phyloP scores from a whole-genome alignment of 2,113 vertebrate genomes.

The Platysternon megacephalum region DNA sequence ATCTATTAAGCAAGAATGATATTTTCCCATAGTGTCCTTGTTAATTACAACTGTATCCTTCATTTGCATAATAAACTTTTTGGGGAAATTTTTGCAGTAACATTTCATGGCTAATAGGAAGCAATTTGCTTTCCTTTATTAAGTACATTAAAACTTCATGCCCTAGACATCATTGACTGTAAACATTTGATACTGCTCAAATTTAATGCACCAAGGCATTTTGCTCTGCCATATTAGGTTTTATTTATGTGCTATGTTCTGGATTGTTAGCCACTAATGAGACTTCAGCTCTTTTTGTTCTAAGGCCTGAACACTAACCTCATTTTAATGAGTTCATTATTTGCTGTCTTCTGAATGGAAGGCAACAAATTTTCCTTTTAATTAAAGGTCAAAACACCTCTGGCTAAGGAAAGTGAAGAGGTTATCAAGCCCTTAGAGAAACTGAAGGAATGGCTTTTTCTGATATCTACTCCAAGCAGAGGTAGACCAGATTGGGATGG shows the following conservation, averaged over 20 bases:
- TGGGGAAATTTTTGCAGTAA: conserved; percentile 72
- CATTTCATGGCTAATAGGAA: conserved; percentile 83
- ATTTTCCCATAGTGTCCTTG: conserved; percentile 72
- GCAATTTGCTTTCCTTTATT: conserved; percentile 85
- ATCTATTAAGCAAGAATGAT: conserved; percentile 70
- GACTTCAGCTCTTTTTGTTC: conserved; percentile 81
- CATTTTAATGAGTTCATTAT: conserved; percentile 98
- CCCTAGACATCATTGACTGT: conserved; percentile 79
- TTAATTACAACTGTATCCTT: conserved; percentile 75
- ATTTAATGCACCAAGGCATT: conserved; percentile 84
- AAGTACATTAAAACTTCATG: conserved; percentile 85
- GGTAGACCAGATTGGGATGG: not conserved
- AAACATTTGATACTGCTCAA: conserved; percentile 85
- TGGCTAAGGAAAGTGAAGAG: conserved; percentile 75
- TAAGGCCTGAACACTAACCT: conserved; percentile 85
- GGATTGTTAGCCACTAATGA: conserved; percentile 86
- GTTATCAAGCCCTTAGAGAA: conserved; percentile 77
- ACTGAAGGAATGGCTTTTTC: conserved; percentile 50
- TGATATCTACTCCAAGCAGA: conserved; percentile 63
- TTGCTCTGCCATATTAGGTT: conserved; percentile 80
- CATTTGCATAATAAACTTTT: conserved; percentile 81
- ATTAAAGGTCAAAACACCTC: conserved; percentile 88
- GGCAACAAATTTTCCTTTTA: conserved; percentile 89
- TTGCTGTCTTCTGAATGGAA: conserved; percentile 92
- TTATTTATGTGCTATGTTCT: conserved; percentile 86